These are phyloP conservation scores for Peromyscus melanophrys DNA, from an alignment of 2,797 vertebrate species.

Conservation along the genomic window DNA sequence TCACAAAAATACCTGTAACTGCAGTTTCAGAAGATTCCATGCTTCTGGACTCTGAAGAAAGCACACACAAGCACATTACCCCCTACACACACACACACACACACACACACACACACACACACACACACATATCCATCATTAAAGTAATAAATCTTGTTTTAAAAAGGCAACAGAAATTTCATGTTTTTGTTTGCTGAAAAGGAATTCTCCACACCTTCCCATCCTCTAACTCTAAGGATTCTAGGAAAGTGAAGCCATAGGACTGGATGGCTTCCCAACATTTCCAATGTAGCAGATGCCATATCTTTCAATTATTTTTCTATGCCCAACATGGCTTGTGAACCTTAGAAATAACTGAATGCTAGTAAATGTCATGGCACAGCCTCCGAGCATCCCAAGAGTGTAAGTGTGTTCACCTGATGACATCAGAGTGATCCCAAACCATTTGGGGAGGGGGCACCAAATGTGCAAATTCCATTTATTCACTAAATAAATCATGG, in stretches of 20 bases:
- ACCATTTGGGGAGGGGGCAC: background rate
- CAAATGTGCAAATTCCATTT: background rate
- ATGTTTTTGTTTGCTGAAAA: background rate
- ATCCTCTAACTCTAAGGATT: background rate
- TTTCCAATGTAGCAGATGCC: background rate
- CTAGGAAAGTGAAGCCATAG: background rate
- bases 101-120: too few relatives aligned
- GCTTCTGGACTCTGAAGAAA: background rate
- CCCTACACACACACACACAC: background rate
- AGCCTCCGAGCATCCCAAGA: background rate
- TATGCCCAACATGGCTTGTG: background rate
- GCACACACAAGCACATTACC: background rate
- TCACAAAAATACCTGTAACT: background rate
- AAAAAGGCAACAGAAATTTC: background rate
- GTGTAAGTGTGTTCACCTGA: background rate
- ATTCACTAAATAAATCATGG: background rate
- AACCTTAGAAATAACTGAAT: background rate
- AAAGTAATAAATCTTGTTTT: background rate
- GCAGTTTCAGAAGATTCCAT: background rate
- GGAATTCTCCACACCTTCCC: background rate
- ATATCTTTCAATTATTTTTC: background rate
- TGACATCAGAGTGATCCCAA: background rate
- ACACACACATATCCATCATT: too few relatives aligned
- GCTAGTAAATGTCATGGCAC: background rate
- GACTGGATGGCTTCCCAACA: background rate